Base-by-base conservation (phyloP, 2,797 vertebrate species). In the Sarcophilus harrisii region DNA sequence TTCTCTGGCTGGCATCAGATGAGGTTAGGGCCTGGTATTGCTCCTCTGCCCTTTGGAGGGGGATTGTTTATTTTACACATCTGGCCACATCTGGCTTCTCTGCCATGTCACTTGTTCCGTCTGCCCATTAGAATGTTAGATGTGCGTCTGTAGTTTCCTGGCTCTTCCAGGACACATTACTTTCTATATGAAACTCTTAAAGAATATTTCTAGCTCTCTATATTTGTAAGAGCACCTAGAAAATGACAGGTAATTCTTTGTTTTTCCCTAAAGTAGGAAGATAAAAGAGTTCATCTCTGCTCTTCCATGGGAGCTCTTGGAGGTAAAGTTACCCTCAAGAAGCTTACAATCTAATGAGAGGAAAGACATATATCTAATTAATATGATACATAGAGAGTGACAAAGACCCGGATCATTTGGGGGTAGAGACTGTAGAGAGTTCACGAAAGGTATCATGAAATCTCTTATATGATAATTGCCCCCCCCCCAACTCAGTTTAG, bases 31-130 rank as follows among this genome's bases (percentile, higher is more conserved):
- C 45, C 90, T 45, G 92, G 58, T n/a, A 57, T 29, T 92, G 91
- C 96, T 96, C 93, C 95, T 91, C 55, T 32, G 92, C 73, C 92
- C 92, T 91, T 58, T 0, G 0, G 90, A 57, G 29, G 52, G 55
- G 29, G 90, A 11, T 90, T 96, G 94, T 96, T 97, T 98, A 81
- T 90, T 96, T 92, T 98, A 91, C 96, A 97, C 97, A 96, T 97
- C 97, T 97, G 98, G 95, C 90, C 92, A 91, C 97, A 95, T 93
- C 58, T 92, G 95, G 57, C 57, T 57, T 58, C 59, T 0, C 0
- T 0, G 0, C 94, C 97, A 3, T 96, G 98, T 98, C 98, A 98
- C 97, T 95, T 14, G 52, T 96, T 97, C 98, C 98, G 98, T 98
- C 98, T 98, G 98, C 96, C 97, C 92, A 94, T 96, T 81, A 29